Conservation (phyloP, 2,797 vertebrate species). For the Sphenodon punctatus region DNA sequence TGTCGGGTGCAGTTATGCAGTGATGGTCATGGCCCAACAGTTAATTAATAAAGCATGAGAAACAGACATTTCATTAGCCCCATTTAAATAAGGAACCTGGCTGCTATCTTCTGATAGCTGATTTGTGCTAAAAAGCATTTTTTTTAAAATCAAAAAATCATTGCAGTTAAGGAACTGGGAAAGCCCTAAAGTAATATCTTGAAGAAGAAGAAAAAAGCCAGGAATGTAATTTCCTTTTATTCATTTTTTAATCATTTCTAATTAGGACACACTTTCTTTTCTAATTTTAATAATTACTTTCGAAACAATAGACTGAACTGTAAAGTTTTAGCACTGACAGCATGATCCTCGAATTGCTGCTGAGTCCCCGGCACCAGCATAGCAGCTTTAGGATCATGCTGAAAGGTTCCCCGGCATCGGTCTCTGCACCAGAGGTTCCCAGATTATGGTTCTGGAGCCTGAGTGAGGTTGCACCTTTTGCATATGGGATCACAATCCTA, state of each 20-base stretch:
- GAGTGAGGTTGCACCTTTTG: too few relatives aligned
- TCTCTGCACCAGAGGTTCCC: too few relatives aligned
- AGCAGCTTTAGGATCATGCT: too few relatives aligned
- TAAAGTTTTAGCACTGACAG: background rate
- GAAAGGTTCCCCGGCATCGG: too few relatives aligned
- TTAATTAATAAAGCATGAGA: background rate
- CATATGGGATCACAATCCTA: too few relatives aligned
- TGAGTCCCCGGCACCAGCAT: too few relatives aligned
- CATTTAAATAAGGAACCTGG: background rate
- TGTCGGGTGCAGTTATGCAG: background rate
- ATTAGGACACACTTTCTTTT: background rate
- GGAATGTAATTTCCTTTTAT: background rate
- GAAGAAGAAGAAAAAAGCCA: background rate
- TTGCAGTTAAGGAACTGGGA: background rate
- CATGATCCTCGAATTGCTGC: too few relatives aligned
- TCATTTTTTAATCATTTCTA: too few relatives aligned
- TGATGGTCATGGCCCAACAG: background rate
- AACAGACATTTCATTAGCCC: background rate
- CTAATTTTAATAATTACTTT: background rate
- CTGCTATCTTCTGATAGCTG: background rate
- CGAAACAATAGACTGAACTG: background rate
- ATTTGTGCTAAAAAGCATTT: background rate
- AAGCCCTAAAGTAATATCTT: background rate
- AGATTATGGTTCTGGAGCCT: too few relatives aligned
- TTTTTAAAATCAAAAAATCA: background rate